phyloP scores from a whole-genome alignment of 2,888 invertebrate genomes.

The Chalcosyrphus nemorum region DNA sequence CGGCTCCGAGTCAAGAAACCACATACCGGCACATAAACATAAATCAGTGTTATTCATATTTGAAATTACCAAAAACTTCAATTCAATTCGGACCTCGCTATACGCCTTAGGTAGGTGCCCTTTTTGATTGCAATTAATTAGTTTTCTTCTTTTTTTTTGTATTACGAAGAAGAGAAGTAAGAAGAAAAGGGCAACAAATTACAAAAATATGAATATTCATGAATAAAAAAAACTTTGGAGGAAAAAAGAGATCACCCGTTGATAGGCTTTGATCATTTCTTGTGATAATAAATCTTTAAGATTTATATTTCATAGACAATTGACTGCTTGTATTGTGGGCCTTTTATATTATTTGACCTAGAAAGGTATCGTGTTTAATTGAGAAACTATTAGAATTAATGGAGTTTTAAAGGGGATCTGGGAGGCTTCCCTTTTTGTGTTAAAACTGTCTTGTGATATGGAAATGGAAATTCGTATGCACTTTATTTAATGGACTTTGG shows the following conservation, averaged over 20 bases:
- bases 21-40: conserved; percentile 3
- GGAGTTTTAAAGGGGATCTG: not conserved
- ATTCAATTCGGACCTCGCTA: conserved; percentile 15
- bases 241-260: conserved; percentile 1
- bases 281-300: not conserved
- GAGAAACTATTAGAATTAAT: not conserved
- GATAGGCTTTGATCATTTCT: not conserved
- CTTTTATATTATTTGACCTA: not conserved
- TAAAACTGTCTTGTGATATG: no score
- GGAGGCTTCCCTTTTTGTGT: not conserved
- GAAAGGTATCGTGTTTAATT: not conserved
- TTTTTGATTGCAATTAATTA: conserved; percentile 40
- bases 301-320: conserved; percentile 11
- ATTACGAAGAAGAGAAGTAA: not conserved
- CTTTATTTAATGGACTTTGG: no score
- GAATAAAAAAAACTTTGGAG: not conserved
- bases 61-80: conserved; percentile 32
- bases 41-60: conserved; percentile 40
- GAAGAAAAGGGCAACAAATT: not conserved
- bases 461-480: no score
- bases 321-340: not conserved
- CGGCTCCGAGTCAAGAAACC: not conserved
- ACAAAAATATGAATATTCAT: conserved; percentile 29
- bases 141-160: not conserved
- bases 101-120: not conserved